phyloP scores from a whole-genome alignment of 2,797 vertebrate genomes.

The Thaleichthys pacificus region DNA sequence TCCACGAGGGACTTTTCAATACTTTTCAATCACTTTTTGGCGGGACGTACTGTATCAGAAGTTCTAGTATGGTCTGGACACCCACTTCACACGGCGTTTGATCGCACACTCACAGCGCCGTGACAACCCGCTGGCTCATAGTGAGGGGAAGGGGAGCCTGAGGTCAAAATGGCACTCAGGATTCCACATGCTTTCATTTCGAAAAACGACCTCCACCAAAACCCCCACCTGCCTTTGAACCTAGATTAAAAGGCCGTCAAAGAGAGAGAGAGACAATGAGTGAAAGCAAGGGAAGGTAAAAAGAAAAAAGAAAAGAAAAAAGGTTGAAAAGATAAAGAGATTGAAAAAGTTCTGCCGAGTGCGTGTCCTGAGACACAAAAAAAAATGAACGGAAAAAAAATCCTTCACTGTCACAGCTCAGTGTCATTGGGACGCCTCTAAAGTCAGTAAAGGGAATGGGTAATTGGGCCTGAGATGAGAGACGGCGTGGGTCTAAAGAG shows the following conservation, averaged over 20 bases:
- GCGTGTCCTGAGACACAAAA: not conserved
- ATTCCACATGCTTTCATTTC: conserved; percentile 66
- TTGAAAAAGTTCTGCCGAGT: not conserved
- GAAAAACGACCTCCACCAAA: conserved; percentile 46
- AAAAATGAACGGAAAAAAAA: conserved; percentile 13
- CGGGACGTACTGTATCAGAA: conserved; percentile 63
- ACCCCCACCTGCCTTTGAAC: conserved; percentile 62
- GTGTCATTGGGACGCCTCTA: conserved; percentile 55
- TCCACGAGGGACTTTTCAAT: conserved; percentile 29
- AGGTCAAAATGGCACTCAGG: conserved; percentile 64
- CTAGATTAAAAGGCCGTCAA: conserved; percentile 69
- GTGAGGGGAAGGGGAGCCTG: conserved; percentile 62
- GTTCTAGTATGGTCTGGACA: conserved; percentile 49
- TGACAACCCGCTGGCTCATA: conserved; percentile 53
- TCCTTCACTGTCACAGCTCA: conserved; percentile 60
- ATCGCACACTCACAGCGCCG: conserved; percentile 50
- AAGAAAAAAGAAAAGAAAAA: conserved; percentile 30
- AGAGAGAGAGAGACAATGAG: conserved; percentile 8
- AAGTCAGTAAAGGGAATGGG: conserved; percentile 52
- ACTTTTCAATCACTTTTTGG: conserved; percentile 23
- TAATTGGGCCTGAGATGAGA: conserved; percentile 55
- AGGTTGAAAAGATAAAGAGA: conserved; percentile 9
- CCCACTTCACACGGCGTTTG: conserved; percentile 43
- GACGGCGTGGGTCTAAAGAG: conserved; percentile 30
- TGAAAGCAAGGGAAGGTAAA: too few relatives aligned